Base-by-base conservation (phyloP, 1,140 invertebrate genomes). In the Acromyrmex echinatior region DNA sequence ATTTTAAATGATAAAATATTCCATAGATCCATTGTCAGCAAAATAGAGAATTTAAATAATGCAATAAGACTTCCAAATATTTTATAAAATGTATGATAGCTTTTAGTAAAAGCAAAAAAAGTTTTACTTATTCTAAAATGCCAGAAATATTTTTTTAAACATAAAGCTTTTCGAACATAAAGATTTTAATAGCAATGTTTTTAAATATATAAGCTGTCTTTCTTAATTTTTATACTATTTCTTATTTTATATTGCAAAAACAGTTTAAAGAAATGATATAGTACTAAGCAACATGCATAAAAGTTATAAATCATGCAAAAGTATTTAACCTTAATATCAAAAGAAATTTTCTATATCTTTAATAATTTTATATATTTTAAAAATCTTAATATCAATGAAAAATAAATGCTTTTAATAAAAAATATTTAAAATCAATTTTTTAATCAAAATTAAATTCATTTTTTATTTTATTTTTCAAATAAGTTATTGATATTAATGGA, bases 11-110 rank as follows among this genome's bases (percentile, higher is more conserved):
- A 82, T 73, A 31, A 82, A 82, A 21, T 71, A 60, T 82, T 74
- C 2, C 18, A 62, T 9, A 18, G 2, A 2, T 73, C 51, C 14
- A 81, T 58, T 60, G 18, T 28, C 10, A 25, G 12, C 6, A 73
- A 60, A 28, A 82, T 74, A 74, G 31, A 60, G 3, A 60, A 82
- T 60, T 82, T 2, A 60, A 71, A 81, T 66, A 79, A 35, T 71
- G 10, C 39, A 45, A 35, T 53, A 79, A 81, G 14, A 58, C 31
- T 45, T 70, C 3, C 6, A 81, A 71, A 0, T 45, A 14, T 58
- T 58, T 16, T 12, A 58, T 28, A 71, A 81, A 70, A 70, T 79
- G 25, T 5, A n/a, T 2, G 3, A 70, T 0, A 1, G 9, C 18
- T 68, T 66, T 70, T 25, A 53, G 7, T 9, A 79, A 66, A 56